Evolutionary conservation across 2,113 vertebrate genomes (phyloP), one percentile per base, ranked within the genome.

Genomic region (Rhinogobius similis): DNA sequence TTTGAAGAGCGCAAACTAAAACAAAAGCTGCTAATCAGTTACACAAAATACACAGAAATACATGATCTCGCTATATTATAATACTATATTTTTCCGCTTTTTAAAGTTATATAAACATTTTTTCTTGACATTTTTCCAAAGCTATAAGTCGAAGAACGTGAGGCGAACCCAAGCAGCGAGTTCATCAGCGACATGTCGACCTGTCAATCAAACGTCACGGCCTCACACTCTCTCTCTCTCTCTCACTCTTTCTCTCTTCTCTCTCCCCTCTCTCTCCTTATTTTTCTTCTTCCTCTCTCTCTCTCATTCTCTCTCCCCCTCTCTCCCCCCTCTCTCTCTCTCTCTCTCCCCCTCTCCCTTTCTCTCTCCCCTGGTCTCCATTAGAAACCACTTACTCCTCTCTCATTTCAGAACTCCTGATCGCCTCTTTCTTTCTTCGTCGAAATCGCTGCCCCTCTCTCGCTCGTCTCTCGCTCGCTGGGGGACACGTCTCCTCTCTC

Each of bases 161-260:
- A 56, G 62, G 43, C 29, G 53, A 50, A 74, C 72, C 52, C 48
- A n/a, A 77, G 65, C 16, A 32, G 11, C 53, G 66, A 73, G 68
- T 77, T 66, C 29, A 58, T 70, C 65, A 68, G 43, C 24, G 38
- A 74, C 67, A 38, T 44, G 21, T 44, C 62, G 29, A 29, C 53
- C 59, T 62, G 39, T 64, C 41, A 56, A 23, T 72, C 56, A 70
- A 38, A 36, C 63, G 39, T 44, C 50, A 24, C 27, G 68, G 55
- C 55, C 44, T 24, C 10, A 0, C 24, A n/a, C 21, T 21, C 20
- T 24, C n/a, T 36, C 32, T 36, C 32, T 36, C 6, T 36, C 2
- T 7, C 6, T 7, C 9, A n/a, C 32, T 36, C 6, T 36, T 8
- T 36, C 32, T 36, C 6, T 1, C 6, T 7, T 36, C 32, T 36